Evolutionary conservation across 2,888 invertebrate genomes (phyloP).

Genomic region (Folsomia manolachei): DNA sequence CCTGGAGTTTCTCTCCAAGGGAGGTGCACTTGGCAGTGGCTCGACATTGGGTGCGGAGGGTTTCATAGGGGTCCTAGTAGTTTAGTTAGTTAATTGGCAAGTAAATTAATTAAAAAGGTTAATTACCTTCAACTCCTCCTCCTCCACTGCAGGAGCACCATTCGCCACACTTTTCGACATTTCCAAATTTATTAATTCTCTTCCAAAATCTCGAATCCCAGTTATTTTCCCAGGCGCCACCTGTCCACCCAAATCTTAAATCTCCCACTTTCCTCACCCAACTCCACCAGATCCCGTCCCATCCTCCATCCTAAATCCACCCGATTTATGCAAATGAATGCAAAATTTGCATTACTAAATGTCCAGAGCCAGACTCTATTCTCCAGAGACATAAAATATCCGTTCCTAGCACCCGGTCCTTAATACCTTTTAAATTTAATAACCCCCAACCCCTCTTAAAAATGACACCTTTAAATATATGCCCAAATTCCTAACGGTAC

Average conservation of each 20-base stretch:
- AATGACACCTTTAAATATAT: too few species aligned
- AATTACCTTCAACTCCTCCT: conserved; percentile 24
- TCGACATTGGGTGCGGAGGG: conserved; percentile 67
- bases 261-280: not conserved
- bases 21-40: conserved; percentile 63
- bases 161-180: conserved; percentile 20
- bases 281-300: too few species aligned
- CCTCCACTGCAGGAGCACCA: conserved; percentile 12
- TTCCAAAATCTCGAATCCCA: not conserved
- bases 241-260: not conserved
- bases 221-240: not conserved
- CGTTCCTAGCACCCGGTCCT: too few species aligned
- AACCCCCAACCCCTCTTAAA: too few species aligned
- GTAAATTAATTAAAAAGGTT: not conserved
- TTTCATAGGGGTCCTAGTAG: conserved; percentile 34
- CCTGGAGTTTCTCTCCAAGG: conserved; percentile 68
- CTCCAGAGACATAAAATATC: too few species aligned
- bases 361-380: too few species aligned
- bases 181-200: not conserved
- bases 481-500: too few species aligned
- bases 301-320: too few species aligned
- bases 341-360: too few species aligned
- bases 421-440: too few species aligned
- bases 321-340: too few species aligned
- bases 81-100: not conserved